Base-by-base conservation (phyloP, 1,140 invertebrate species). In the Limonius californicus region DNA sequence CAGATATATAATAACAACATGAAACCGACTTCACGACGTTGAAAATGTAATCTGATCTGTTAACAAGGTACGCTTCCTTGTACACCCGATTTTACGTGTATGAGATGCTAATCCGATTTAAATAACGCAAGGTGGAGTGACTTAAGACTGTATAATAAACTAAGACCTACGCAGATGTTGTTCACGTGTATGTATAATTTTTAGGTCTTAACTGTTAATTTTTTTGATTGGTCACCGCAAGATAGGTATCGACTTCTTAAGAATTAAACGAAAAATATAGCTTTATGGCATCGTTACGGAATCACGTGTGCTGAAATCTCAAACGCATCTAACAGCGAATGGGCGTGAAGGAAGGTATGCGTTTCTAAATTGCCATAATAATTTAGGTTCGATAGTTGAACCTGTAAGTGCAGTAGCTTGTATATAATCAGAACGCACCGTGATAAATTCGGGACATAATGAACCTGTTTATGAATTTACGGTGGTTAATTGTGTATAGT, bases 361-460 rank as follows among this genome's bases (percentile, higher is more conserved):
- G 2, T 39, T 39, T 27, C n/a, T 12, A 39, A 14, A 39, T 39
- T 39, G n/a, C 8, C 2, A 39, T 39, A 39, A 39, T 39, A 39
- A 39, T 39, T 39, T 39, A 39, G n/a, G 2, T 39, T 39, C 35
- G 35, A 39, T 39, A 39, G 35, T 39, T 39, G 11, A 39, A 9
- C n/a, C n/a, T 14, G 35, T 39, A 39, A 39, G 8, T 39, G 35
- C 35, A 12, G 35, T 39, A 39, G 35, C 35, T 39, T 39, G n/a
- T 39, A 12, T 12, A 12, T 12, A 39, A 39, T 14, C n/a, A 39
- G 35, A 39, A 39, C 35, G n/a, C 11, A 14, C n/a, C n/a, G 8
- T 39, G 35, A 39, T 39, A 39, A 39, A 39, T 39, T 39, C 35
- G n/a, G 35, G 35, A 39, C 35, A 39, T 39, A 39, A 39, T 39